phyloP scores from a whole-genome alignment of 1,140 invertebrate species.

The Harlomillsia oculata region DNA sequence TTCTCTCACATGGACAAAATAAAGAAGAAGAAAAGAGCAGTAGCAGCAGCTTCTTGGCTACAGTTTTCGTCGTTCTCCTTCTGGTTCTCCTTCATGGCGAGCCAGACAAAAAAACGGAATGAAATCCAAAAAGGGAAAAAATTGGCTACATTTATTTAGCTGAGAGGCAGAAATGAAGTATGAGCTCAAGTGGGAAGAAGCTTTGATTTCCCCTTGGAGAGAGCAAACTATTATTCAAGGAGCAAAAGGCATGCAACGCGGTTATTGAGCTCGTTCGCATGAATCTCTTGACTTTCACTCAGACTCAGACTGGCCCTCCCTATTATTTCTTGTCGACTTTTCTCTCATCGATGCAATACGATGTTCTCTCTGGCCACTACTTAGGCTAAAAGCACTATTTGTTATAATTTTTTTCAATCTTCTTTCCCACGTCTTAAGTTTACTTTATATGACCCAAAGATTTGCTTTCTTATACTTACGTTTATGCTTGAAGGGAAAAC shows the following conservation, averaged over 20 bases:
- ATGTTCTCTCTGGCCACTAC: conserved; percentile 4
- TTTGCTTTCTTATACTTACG: background rate
- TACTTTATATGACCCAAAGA: conserved; percentile 1
- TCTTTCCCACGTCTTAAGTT: background rate
- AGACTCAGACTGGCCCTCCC: background rate
- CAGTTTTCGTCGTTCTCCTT: conserved; percentile 3
- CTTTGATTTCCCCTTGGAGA: conserved; percentile 8
- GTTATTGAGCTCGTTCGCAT: background rate
- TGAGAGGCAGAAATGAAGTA: conserved; percentile 11
- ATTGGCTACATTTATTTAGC: conserved; percentile 16
- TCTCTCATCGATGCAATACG: background rate
- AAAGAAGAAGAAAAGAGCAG: background rate
- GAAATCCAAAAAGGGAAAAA: conserved; percentile 13
- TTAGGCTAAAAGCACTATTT: conserved; percentile 20
- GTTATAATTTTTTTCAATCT: background rate
- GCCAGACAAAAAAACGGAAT: no score
- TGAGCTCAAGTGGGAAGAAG: background rate
- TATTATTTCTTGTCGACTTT: background rate
- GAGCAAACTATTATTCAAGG: background rate
- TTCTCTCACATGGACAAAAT: no score
- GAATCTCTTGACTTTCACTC: background rate
- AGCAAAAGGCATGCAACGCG: background rate
- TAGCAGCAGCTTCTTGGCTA: background rate
- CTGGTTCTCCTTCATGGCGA: no score
- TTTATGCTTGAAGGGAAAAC: background rate